Conservation (phyloP, 2,888 invertebrate species). For the Sinhomidia bicolor region DNA sequence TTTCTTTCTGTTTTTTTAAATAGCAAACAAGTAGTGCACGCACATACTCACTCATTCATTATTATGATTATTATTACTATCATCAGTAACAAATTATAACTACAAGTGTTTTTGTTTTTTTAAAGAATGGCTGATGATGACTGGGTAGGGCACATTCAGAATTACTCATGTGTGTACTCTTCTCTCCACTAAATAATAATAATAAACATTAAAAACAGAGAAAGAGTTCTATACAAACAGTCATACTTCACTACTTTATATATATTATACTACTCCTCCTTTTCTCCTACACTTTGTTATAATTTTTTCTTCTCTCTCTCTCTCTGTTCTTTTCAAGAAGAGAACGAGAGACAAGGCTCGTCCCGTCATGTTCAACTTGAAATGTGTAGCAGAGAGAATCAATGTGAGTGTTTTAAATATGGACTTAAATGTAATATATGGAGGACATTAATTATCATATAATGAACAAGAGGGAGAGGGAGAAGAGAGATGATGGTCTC, state of each 20-base stretch:
- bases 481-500: conserved; percentile 61
- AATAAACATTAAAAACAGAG: background rate
- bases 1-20: conserved; percentile 12
- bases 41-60: conserved; percentile 21
- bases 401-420: conserved; percentile 60
- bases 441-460: conserved; percentile 74
- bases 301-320: background rate
- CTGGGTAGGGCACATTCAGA: conserved; percentile 63
- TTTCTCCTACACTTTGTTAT: background rate
- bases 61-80: background rate
- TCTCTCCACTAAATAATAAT: background rate
- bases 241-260: too few species aligned
- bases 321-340: too few species aligned
- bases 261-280: background rate
- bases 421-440: conserved; percentile 71
- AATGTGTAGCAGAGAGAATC: conserved; percentile 47
- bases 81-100: conserved; percentile 31
- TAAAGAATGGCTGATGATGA: conserved; percentile 57
- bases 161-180: conserved; percentile 8
- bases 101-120: conserved; percentile 42
- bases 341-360: background rate
- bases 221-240: too few species aligned
- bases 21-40: conserved; percentile 48
- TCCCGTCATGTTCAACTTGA: conserved; percentile 6
- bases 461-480: conserved; percentile 60